Base-by-base conservation (phyloP, 2,888 invertebrate genomes). In the Deroplatys truncata region DNA sequence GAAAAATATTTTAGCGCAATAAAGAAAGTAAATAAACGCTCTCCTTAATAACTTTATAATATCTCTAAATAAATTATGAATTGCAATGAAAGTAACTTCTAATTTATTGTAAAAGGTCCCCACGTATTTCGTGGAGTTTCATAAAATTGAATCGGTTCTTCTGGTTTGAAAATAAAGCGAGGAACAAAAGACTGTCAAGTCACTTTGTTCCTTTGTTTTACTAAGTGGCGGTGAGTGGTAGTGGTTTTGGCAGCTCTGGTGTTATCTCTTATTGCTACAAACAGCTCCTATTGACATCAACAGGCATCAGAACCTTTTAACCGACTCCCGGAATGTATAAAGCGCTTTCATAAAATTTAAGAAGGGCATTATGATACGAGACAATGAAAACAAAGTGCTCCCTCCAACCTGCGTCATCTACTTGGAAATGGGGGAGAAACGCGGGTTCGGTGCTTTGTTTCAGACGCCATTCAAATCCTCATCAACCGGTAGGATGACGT, bases 391-490 rank as follows among this genome's bases (percentile, higher is more conserved):
- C 28, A 87, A 16, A 72, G 87, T 35, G 25, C 82, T 29, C 82
- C 82, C 28, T 29, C 82, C 82, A 72, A 72, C 56, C 56, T 72
- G 35, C 83, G 31, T 87, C 83, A 82, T 82, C 43, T 87, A 82
- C 10, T 82, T 35, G 29, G 10, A 56, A 86, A 20, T 28, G n/a
- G 7, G 43, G 83, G 28, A 29, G 82, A 82, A 43, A 87, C 82
- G 83, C 83, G 43, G 35, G 83, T 87, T 87, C 35, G 82, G 82
- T 83, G 83, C 87, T 43, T 83, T 87, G 87, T 87, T 87, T 83
- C 82, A 87, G 35, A 83, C 35, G 83, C 87, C 43, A 83, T 87
- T 87, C 87, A 87, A 43, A 87, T 35, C 87, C 82, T 82, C 83
- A 82, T 87, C 87, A 87, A 28, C 72, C 20, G 20, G 56, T 72